These are phyloP conservation scores for Xerus inauris DNA, from an alignment of 2,113 vertebrate genomes.

Conservation along the genomic window DNA sequence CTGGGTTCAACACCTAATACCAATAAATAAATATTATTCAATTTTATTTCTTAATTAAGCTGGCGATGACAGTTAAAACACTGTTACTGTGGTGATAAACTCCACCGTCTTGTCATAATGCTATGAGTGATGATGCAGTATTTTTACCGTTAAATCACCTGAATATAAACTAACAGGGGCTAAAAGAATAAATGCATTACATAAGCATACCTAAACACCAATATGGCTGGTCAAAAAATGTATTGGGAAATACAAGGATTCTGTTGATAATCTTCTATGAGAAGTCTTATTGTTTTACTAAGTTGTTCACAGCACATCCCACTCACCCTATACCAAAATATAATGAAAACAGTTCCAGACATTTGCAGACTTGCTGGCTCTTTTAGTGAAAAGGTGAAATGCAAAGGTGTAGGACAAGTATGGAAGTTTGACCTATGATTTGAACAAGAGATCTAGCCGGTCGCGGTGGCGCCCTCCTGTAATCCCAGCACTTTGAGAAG, in stretches of 20 bases:
- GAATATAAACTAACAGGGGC: constrained; percentile 56
- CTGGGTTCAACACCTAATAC: too few species aligned
- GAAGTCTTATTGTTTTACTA: constrained; percentile 31
- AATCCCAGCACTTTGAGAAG: too few species aligned
- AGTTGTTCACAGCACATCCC: constrained; percentile 38
- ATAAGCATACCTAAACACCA: constrained; percentile 56
- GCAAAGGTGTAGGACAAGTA: not conserved
- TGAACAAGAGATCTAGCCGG: not conserved
- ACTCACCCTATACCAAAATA: constrained; percentile 39
- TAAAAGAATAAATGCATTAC: constrained; percentile 61
- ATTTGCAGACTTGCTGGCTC: not conserved
- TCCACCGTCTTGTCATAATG: not conserved
- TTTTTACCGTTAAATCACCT: constrained; percentile 65
- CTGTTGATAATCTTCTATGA: not conserved
- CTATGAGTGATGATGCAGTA: constrained; percentile 33
- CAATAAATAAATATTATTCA: not conserved
- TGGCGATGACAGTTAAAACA: constrained; percentile 41
- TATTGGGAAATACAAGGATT: not conserved
- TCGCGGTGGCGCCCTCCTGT: too few species aligned
- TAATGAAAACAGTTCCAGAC: not conserved
- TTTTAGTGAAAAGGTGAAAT: not conserved
- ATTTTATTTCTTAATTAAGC: constrained; percentile 32
- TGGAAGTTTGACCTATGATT: not conserved
- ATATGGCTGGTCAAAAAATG: not conserved
- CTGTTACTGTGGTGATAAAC: constrained; percentile 24